Evolutionary conservation across 2,888 invertebrate genomes (phyloP).

Genomic region (Piscicola geometra): DNA sequence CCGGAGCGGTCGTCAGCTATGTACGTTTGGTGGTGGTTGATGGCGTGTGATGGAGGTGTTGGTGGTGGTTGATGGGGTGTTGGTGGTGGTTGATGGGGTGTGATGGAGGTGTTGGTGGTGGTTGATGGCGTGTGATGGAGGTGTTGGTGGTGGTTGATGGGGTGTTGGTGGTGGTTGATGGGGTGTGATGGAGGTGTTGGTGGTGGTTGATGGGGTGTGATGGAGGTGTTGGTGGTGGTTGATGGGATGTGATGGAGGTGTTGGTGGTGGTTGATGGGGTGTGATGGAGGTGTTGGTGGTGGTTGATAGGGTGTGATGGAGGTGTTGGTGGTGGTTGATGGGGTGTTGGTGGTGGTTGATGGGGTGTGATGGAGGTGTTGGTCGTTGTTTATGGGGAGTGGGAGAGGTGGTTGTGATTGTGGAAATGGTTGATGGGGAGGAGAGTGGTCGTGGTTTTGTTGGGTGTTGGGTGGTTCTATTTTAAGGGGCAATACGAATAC

Average conservation of each 20-base stretch:
- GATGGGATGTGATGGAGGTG: no score
- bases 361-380: not conserved
- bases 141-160: not conserved
- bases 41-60: not conserved
- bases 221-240: no score
- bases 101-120: not conserved
- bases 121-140: not conserved
- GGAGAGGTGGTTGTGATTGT: no score
- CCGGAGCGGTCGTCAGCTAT: constrained; percentile 47
- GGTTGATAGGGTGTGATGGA: not conserved
- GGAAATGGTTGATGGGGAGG: no score
- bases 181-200: not conserved
- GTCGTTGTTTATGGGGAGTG: not conserved
- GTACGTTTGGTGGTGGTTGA: constrained; percentile 1
- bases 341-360: not conserved
- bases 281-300: not conserved
- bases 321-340: not conserved
- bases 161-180: not conserved
- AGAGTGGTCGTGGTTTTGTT: no score
- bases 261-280: no score
- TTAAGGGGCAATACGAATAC: no score
- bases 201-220: not conserved
- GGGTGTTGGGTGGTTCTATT: no score
- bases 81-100: not conserved
- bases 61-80: not conserved